Conservation (phyloP, 1,140 invertebrate species). For the Aphelenchoides avenae region DNA sequence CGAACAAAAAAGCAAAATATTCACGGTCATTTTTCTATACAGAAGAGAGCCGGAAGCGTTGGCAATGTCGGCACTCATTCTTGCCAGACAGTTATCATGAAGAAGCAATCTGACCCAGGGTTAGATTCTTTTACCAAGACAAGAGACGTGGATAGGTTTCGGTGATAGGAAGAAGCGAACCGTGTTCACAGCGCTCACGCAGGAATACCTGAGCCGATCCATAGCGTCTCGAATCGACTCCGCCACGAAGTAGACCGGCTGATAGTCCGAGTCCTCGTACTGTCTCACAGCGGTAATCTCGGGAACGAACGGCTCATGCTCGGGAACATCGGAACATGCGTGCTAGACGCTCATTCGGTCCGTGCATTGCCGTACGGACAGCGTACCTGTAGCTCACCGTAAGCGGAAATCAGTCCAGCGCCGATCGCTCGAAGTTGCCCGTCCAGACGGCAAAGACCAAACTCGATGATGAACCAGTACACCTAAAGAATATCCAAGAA, state of each 20-base stretch:
- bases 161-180: too few species aligned
- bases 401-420: slow-evolving; percentile 88
- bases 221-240: slow-evolving; percentile 96
- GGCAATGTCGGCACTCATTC: too few species aligned
- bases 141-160: too few species aligned
- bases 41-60: too few species aligned
- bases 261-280: slow-evolving; percentile 75
- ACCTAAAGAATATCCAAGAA: slow-evolving; percentile 67
- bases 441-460: slow-evolving; percentile 90
- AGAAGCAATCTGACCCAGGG: too few species aligned
- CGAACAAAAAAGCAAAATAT: too few species aligned
- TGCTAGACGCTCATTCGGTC: slow-evolving; percentile 66
- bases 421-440: slow-evolving; percentile 87
- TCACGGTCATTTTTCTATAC: too few species aligned
- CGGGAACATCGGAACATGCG: slow-evolving; percentile 84
- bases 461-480: slow-evolving; percentile 99
- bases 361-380: neutral
- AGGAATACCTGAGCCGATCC: slow-evolving; percentile 80
- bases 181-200: too few species aligned
- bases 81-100: too few species aligned
- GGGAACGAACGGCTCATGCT: slow-evolving; percentile 81
- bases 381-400: slow-evolving; percentile 75
- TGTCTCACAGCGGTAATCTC: slow-evolving; percentile 71
- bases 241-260: slow-evolving; percentile 90
- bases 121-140: too few species aligned